Base-by-base conservation (phyloP, 2,113 vertebrate genomes). In the Chascanopsetta lugubris region DNA sequence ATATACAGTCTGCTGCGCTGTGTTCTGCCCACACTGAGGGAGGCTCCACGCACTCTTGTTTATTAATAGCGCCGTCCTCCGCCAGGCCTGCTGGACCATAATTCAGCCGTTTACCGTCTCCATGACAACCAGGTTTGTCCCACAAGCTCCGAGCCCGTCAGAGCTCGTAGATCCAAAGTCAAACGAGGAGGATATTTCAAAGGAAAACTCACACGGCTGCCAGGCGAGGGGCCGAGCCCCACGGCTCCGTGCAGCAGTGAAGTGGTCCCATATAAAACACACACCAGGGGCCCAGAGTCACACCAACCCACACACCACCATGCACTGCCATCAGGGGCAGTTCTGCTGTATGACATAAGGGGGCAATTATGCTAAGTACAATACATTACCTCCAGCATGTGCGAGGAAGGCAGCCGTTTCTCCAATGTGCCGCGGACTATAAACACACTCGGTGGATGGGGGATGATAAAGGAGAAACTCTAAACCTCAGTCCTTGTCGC, bases 311-410 rank as follows among this genome's bases (percentile, higher is more conserved):
- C 73, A 75, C 20, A 59, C 22, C 72, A 72, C 36, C 69, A 38
- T 51, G 57, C 32, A 56, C 55, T 40, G 68, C 57, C 75, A 82
- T 79, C 58, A 72, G 46, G 48, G 73, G 27, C 73, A 56, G 62
- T 57, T 60, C 70, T 25, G 62, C 56, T 73, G 65, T 42, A 55
- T 82, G 85, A 70, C 83, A 78, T 85, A 62, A 84, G 82, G 72
- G 69, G 65, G 64, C 84, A 83, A 85, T 88, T 83, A 82, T 83
- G 47, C 67, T 72, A 77, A 83, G 85, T 61, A 61, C 70, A 69
- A 87, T 83, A 46, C 73, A 83, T 88, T 83, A 82, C 75, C 72
- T 73, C 62, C 49, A 65, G 69, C 75, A 62, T 73, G 67, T 76
- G 72, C 63, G 77, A 24, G 59, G 75, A 85, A 87, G 80, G 74